phyloP scores from a whole-genome alignment of 2,113 vertebrate species.

The Dipodomys stephensi region DNA sequence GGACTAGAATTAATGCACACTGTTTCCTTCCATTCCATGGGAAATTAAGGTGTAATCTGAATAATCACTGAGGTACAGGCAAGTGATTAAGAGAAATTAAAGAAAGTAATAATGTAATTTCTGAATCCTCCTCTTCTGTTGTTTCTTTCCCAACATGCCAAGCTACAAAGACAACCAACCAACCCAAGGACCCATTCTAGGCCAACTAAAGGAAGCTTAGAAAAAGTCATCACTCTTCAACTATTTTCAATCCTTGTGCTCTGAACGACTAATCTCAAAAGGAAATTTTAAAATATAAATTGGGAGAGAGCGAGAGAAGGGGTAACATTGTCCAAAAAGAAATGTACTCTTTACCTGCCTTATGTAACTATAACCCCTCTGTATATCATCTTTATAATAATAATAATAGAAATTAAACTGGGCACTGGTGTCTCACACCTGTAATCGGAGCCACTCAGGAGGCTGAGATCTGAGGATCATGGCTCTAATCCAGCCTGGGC shows the following conservation, averaged over 20 bases:
- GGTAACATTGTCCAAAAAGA: no score
- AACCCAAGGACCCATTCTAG: neutral
- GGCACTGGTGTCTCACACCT: no score
- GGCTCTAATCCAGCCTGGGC: no score
- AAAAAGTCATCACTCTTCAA: neutral
- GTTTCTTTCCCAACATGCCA: constrained; percentile 27
- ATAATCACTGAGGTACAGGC: neutral
- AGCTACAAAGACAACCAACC: neutral
- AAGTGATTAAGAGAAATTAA: neutral
- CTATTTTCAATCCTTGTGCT: neutral
- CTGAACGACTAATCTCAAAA: neutral
- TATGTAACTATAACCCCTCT: no score
- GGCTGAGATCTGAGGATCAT: no score
- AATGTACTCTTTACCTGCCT: no score
- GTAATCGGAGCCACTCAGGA: no score
- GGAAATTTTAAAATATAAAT: neutral
- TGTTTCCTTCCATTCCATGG: neutral
- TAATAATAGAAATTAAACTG: no score
- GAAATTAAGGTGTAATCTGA: neutral
- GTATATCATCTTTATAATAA: no score
- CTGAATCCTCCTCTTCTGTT: neutral
- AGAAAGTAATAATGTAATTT: neutral
- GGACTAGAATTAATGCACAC: neutral
- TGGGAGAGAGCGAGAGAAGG: no score
- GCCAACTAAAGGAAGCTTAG: neutral